Conservation (phyloP, 2,797 vertebrate genomes). For the Lateolabrax maculatus region DNA sequence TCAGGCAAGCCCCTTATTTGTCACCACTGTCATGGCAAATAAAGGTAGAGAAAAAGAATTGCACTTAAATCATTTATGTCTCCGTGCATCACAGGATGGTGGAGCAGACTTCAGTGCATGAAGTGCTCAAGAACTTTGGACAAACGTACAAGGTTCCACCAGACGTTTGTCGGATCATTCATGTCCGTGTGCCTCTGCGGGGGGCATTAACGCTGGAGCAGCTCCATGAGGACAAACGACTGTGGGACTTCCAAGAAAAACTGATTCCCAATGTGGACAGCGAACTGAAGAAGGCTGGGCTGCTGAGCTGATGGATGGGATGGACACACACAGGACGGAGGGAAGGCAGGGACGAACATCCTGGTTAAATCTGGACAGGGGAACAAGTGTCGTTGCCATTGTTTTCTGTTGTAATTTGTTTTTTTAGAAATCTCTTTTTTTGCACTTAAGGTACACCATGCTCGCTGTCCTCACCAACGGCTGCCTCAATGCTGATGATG, state of each 20-base stretch:
- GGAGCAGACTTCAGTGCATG: constrained; percentile 71
- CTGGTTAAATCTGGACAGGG: background rate
- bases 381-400: too few relatives aligned
- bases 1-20: background rate
- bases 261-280: constrained; percentile 64
- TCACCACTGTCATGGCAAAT: background rate
- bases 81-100: constrained; percentile 55
- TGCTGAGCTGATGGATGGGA: constrained; percentile 27
- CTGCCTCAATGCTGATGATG: too few relatives aligned
- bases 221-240: constrained; percentile 62
- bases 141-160: constrained; percentile 14
- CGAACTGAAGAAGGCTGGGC: constrained; percentile 37
- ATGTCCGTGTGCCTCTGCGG: constrained; percentile 22
- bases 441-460: background rate
- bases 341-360: too few relatives aligned
- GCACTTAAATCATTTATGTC: background rate
- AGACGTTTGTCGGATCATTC: constrained; percentile 57
- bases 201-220: constrained; percentile 22
- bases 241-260: constrained; percentile 68
- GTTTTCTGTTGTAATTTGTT: background rate
- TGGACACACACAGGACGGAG: background rate
- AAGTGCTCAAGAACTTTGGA: constrained; percentile 34
- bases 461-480: background rate
- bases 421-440: background rate
- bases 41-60: background rate